phyloP scores from a whole-genome alignment of 1,140 invertebrate genomes.

The Drosophila watanabei region DNA sequence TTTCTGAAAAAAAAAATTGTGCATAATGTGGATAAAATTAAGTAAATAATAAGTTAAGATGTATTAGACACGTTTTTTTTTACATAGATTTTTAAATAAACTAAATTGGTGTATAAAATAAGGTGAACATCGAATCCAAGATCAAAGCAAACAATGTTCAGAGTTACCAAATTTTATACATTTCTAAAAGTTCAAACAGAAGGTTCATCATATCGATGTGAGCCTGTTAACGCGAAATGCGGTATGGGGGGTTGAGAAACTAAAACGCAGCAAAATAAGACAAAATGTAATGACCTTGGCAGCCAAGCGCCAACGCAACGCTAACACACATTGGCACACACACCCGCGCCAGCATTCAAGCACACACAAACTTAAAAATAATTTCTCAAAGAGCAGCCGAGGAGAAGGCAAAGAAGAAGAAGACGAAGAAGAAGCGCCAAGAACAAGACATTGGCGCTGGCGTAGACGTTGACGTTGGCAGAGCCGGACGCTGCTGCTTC shows the following conservation, averaged over 20 bases:
- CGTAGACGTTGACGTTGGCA: constrained; percentile 46
- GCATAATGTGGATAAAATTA: too few species aligned
- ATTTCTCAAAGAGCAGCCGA: constrained; percentile 71
- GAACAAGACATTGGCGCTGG: constrained; percentile 66
- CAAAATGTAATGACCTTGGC: constrained; percentile 79
- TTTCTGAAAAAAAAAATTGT: too few species aligned
- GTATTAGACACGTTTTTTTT: too few species aligned
- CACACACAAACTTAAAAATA: constrained; percentile 80
- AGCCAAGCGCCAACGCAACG: constrained; percentile 51
- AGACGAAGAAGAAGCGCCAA: constrained; percentile 40
- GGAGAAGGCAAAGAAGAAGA: constrained; percentile 33
- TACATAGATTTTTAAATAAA: too few species aligned
- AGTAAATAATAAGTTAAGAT: too few species aligned
- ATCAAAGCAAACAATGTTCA: not conserved
- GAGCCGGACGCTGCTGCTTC: constrained; percentile 10
- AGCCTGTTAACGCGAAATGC: constrained; percentile 13
- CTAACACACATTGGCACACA: constrained; percentile 44
- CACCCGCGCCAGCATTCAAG: constrained; percentile 32
- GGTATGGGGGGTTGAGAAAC: not conserved
- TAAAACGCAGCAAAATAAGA: constrained; percentile 72
- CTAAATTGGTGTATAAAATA: too few species aligned
- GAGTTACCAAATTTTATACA: not conserved
- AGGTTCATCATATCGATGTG: not conserved
- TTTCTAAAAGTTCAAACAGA: not conserved
- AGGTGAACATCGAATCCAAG: not conserved